Evolutionary conservation across 2,113 vertebrate species (phyloP).

Genomic region (Eudyptes chrysolophus): DNA sequence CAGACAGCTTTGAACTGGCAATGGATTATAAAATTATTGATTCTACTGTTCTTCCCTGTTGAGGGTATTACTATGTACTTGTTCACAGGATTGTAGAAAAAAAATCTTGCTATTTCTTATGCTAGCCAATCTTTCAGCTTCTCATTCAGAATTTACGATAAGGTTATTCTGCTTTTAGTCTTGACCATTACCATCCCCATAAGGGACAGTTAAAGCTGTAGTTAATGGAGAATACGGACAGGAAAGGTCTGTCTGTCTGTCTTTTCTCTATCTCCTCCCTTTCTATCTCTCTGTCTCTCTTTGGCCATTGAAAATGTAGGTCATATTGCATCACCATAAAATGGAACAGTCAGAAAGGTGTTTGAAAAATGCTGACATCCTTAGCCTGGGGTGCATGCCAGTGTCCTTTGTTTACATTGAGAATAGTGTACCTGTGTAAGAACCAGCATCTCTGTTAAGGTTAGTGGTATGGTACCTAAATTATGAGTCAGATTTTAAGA

Average conservation of each 20-base stretch:
- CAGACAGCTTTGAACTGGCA: neutral
- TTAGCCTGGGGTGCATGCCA: conserved; percentile 69
- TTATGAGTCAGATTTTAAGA: conserved; percentile 55
- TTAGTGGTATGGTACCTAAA: conserved; percentile 61
- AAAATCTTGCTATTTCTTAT: conserved; percentile 10
- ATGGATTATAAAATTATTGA: conserved; percentile 33
- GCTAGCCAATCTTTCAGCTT: neutral
- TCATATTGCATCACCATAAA: conserved; percentile 79
- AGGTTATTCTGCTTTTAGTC: conserved; percentile 45
- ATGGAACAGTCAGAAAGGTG: conserved; percentile 77
- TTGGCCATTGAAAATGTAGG: conserved; percentile 80
- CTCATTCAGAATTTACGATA: conserved; percentile 29
- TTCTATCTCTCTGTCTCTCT: conserved; percentile 72
- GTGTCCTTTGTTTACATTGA: conserved; percentile 71
- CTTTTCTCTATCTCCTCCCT: conserved; percentile 58
- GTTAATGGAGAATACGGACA: conserved; percentile 72
- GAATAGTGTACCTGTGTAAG: conserved; percentile 49
- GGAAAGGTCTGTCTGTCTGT: conserved; percentile 67
- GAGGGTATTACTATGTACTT: conserved; percentile 4
- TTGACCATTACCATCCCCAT: conserved; percentile 41
- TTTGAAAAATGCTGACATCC: conserved; percentile 76
- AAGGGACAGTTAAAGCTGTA: conserved; percentile 68
- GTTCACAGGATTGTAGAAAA: conserved; percentile 26
- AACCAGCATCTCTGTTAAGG: conserved; percentile 60
- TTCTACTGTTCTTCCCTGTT: conserved; percentile 15